A percentile compares a stretch with the other conserved stretches of the same genome.
Evolutionary conservation across 2,113 vertebrate genomes (phyloP).

Genomic region (Ellobius talpinus): DNA sequence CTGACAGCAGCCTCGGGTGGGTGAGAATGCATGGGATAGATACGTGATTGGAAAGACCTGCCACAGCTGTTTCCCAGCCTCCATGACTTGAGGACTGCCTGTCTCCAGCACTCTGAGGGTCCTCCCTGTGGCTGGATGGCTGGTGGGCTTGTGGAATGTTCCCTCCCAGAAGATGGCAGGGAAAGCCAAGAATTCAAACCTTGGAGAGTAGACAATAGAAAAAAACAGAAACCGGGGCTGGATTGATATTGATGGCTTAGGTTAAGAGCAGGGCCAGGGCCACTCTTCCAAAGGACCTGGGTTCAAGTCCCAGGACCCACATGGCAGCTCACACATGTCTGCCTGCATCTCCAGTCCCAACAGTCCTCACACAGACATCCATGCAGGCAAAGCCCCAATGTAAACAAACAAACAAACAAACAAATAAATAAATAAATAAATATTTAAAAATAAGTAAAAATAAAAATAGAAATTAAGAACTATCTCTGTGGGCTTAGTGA

Average conservation of each 20-base stretch:
- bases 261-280: neutral
- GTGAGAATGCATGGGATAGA: neutral
- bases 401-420: too few relatives aligned
- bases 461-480: neutral
- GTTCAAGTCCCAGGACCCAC: neutral
- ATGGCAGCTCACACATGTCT: neutral
- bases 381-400: neutral
- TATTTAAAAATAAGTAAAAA: neutral
- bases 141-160: neutral
- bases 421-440: neutral
- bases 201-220: neutral
- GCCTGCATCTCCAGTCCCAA: neutral
- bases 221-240: neutral
- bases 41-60: neutral
- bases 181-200: neutral
- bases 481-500: neutral
- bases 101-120: neutral
- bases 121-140: neutral
- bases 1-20: neutral
- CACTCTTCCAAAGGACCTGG: neutral
- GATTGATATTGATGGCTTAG: neutral
- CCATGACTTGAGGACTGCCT: neutral
- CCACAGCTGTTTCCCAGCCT: neutral
- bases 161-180: neutral
- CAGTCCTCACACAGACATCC: neutral